Base-by-base conservation (phyloP, 2,797 vertebrate species). In the Phyllotis vaccarum region DNA sequence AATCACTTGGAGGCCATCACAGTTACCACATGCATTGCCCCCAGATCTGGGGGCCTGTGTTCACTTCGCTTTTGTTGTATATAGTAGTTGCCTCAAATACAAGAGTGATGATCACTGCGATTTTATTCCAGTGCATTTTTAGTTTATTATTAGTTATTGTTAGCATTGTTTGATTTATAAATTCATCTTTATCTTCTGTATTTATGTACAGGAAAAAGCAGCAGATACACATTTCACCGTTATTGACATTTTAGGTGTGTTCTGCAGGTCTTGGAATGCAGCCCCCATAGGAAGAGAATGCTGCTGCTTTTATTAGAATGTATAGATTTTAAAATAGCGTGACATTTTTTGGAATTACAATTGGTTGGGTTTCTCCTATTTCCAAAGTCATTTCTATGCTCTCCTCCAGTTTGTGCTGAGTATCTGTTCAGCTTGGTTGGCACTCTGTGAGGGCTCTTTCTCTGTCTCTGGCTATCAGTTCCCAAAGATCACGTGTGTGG, bases 401-500 rank as follows among this genome's bases (percentile, higher is more conserved):
- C 0, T 31, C 88, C 76, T 56, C 0, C n/a, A 81, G 2, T 27
- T 5, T 6, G 0, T 64, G 19, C 40, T 70, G 3, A 3, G 8
- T 49, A 1, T 27, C 70, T 70, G 52, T 27, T 29, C 14, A 37
- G 70, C 6, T 1, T 37, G 5, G 12, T 1, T 2, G 29, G 13
- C 58, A 2, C 22, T 64, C 58, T 27, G 1, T 22, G 37, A 14
- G 46, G 58, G 24, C 34, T 6, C 0, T 11, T 8, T 14, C 40
- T 29, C 3, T 24, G 0, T 24, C 10, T 27, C 16, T 0, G 52
- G 10, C n/a, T 49, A 10, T 34, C 19, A 2, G 2, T 37, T 9
- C 34, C 75, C 1, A 0, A 2, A 13, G 34, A 3, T 14, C 5
- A 0, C 5, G 11, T 6, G 2, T 10, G 17, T 12, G 29, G 9